Evolutionary conservation across 2,888 invertebrate species (phyloP).

Genomic region (Scaptomyza caliginosa): DNA sequence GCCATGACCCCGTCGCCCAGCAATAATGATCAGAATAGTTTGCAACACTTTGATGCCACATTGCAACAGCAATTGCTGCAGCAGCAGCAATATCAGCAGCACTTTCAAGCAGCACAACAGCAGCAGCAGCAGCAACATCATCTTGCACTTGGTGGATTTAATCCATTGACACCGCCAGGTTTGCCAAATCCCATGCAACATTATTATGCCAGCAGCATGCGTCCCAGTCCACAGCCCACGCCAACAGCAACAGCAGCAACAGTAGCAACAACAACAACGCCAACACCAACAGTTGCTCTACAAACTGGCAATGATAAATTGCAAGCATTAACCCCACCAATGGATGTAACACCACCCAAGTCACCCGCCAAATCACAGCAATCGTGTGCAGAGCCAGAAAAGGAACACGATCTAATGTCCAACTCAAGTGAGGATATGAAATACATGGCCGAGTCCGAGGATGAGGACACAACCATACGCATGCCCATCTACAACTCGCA

Average conservation of each 20-base stretch:
- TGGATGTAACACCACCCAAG: constrained; percentile 84
- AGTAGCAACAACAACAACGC: constrained; percentile 11
- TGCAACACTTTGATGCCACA: constrained; percentile 72
- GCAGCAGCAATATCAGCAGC: constrained; percentile 72
- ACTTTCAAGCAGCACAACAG: constrained; percentile 64
- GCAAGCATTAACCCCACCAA: constrained; percentile 82
- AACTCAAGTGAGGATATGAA: constrained; percentile 83
- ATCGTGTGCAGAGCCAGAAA: constrained; percentile 62
- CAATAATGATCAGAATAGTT: constrained; percentile 72
- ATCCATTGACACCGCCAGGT: constrained; percentile 87
- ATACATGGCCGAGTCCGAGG: constrained; percentile 81
- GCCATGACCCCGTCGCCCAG: constrained; percentile 82
- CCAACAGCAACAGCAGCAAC: constrained; percentile 35
- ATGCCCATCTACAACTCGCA: constrained; percentile 85
- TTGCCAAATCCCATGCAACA: constrained; percentile 83
- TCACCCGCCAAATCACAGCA: constrained; percentile 79
- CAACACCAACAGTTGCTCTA: constrained; percentile 14
- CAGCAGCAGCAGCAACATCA: constrained; percentile 75
- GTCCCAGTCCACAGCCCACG: constrained; percentile 72
- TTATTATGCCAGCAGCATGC: constrained; percentile 67
- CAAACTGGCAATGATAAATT: constrained; percentile 64
- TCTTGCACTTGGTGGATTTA: constrained; percentile 86
- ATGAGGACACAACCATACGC: constrained; percentile 84
- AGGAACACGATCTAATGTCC: constrained; percentile 81
- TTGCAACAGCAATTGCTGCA: constrained; percentile 75